Evolutionary conservation across 2,113 vertebrate genomes (phyloP), one percentile per base, ranked within the genome.

Genomic region (Pitta sordida): DNA sequence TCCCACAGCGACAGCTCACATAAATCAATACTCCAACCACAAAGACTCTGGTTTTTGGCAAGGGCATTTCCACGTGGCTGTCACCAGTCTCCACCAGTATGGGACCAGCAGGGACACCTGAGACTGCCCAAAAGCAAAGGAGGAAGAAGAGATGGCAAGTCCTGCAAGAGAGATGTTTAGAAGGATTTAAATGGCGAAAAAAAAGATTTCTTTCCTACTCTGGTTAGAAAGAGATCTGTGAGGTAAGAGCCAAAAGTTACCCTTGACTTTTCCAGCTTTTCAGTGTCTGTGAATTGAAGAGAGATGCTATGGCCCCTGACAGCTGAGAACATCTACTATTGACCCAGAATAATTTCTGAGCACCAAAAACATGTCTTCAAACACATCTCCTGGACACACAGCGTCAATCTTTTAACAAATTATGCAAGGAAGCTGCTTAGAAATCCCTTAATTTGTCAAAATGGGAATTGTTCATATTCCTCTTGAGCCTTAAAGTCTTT

Each of bases 361-460:
- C 48, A 86, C 67, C 7, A 58, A 51, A 77, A 52, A 20, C n/a
- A 49, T 23, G 7, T 22, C 70, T 87, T 51, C 2, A 2, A 39
- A 39, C 86, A 90, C n/a, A 60, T 34, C 58, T 69, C 82, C 69
- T 44, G 24, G 43, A 84, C 26, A 43, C 36, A 2, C 36, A 29
- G 0, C 71, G 39, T 29, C 52, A 59, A 24, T 4, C 30, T 91
- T 62, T 83, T 32, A 10, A 83, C 9, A 27, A 62, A 19, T 24
- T 64, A 48, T 7, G 9, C 34, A 52, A 56, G 20, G 26, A 76
- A 22, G 22, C 62, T 15, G 37, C 32, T 65, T 56, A 83, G 55
- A 83, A 90, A 86, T 13, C 32, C 59, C 24, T 30, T 48, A 63
- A 70, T 86, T 85, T 94, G 65, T 55, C 64, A 64, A 82, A 91